Evolutionary conservation across 2,797 vertebrate genomes (phyloP).

Genomic region (Sebastes cheni): DNA sequence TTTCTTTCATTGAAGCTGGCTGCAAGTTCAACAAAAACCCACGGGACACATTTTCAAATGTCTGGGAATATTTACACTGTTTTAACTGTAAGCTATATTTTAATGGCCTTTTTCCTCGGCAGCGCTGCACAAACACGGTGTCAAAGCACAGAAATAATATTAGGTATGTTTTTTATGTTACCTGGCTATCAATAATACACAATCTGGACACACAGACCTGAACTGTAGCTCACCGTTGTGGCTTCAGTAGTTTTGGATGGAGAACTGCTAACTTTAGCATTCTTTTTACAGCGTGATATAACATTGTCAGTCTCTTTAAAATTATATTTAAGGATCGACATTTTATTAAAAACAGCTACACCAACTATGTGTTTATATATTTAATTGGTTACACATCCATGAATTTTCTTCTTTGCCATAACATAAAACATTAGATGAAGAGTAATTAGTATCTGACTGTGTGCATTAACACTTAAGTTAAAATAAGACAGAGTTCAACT

Average conservation of each 20-base stretch:
- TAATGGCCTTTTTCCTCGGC: constrained; percentile 56
- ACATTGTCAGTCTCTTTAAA: background rate
- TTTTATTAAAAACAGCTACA: background rate
- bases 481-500: too few species aligned
- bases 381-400: background rate
- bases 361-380: background rate
- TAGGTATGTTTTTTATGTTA: constrained; percentile 15
- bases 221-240: background rate
- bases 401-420: background rate
- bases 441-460: background rate
- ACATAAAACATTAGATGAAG: background rate
- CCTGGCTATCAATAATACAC: constrained; percentile 15
- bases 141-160: constrained; percentile 29
- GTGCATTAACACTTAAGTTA: too few species aligned
- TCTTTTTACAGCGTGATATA: background rate
- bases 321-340: background rate
- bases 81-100: constrained; percentile 66
- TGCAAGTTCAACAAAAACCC: constrained; percentile 69
- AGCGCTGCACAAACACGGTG: constrained; percentile 28
- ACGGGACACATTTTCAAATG: constrained; percentile 65
- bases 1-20: constrained; percentile 58
- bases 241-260: background rate
- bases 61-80: constrained; percentile 68
- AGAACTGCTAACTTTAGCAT: background rate
- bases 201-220: constrained; percentile 14